Conservation (phyloP, 2,888 invertebrate genomes). For the Chalcis sispes region DNA sequence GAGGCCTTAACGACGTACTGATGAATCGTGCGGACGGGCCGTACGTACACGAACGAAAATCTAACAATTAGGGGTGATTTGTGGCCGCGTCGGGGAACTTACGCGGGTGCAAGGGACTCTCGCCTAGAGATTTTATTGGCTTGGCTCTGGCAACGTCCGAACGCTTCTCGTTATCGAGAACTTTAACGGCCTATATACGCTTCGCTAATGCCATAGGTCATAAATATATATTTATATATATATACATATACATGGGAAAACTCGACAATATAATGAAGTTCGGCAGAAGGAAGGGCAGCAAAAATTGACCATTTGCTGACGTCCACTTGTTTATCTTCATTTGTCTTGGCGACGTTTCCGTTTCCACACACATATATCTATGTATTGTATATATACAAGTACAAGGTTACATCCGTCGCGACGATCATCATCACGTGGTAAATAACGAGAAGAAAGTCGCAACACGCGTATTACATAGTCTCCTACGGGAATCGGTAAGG, state of each 20-base stretch:
- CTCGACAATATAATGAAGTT: neutral
- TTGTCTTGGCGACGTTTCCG: neutral
- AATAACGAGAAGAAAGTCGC: slow-evolving; percentile 40
- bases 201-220: slow-evolving; percentile 17
- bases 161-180: slow-evolving; percentile 50
- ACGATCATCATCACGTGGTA: no score
- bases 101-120: slow-evolving; percentile 25
- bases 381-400: no score
- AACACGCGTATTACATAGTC: neutral
- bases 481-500: no score
- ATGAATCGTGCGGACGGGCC: slow-evolving; percentile 55
- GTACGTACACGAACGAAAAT: slow-evolving; percentile 50
- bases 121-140: slow-evolving; percentile 58
- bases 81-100: slow-evolving; percentile 55
- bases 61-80: slow-evolving; percentile 62
- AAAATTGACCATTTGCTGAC: slow-evolving; percentile 35
- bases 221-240: slow-evolving; percentile 11
- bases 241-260: neutral
- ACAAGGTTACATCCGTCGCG: no score
- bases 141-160: slow-evolving; percentile 30
- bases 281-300: neutral
- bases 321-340: slow-evolving; percentile 30
- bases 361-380: no score
- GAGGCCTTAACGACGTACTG: slow-evolving; percentile 52
- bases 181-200: slow-evolving; percentile 34